Evolutionary conservation across 2,113 vertebrate genomes (phyloP), one percentile per base, ranked within the genome.

Genomic region (Cochlearius cochlearius): DNA sequence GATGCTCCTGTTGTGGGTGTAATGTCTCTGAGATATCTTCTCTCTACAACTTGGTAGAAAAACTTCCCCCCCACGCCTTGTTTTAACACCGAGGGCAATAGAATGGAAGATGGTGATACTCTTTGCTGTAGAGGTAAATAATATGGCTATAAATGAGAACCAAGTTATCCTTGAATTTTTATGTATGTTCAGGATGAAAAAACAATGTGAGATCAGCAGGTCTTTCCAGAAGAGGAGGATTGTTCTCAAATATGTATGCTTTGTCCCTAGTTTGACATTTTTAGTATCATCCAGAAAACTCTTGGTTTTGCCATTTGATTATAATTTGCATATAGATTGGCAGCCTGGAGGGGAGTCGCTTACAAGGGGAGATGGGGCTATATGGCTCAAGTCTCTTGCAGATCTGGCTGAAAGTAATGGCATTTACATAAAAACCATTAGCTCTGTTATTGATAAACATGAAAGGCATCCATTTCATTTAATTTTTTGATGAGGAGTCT

Each of bases 321-420:
- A 49, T 76, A 90, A 98, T 98, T 98, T 97, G 97, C 97, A 97
- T 98, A 97, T 98, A 98, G 93, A 98, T 97, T 97, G 96, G 96
- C 89, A 95, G 94, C 96, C 95, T 58, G 89, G 84, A 97, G 96
- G 79, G 94, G 88, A 96, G 91, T 60, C 19, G 1, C 69, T 74
- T 63, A 66, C 41, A 22, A 62, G 82, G 73, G 82, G 94, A 78
- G 80, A 90, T 29, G 73, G 53, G 88, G 75, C 93, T 89, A 0
- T 26, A 20, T 66, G 62, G 83, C 91, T 93, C 1, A 7, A 75
- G 55, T 43, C 82, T 92, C 85, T 79, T 7, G 50, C 73, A 74
- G 90, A 63, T 94, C 64, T 68, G 84, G n/a, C 79, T 58, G 90
- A 25, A 79, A 95, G 72, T 86, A 55, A 56, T 49, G 50, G 78